phyloP scores from a whole-genome alignment of 2,888 invertebrate genomes.

The Neoitamus cyanurus region DNA sequence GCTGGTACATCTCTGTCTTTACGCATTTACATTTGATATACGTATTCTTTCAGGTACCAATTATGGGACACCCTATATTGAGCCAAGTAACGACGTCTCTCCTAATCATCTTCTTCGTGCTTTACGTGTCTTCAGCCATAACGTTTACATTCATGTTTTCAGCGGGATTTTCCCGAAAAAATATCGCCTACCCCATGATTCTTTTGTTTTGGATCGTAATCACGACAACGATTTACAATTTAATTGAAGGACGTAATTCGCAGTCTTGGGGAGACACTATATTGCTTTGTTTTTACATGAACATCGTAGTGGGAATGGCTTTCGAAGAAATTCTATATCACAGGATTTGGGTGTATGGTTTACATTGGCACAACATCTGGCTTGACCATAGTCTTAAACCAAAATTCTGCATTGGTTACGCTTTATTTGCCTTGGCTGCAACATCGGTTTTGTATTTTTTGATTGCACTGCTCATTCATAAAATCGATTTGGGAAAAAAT shows the following conservation, averaged over 20 bases:
- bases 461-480: not conserved
- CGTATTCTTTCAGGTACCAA: not conserved
- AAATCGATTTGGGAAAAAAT: slow-evolving; percentile 79
- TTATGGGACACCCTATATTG: not conserved
- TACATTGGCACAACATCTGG: not conserved
- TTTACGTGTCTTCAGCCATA: not conserved
- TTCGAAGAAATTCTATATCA: not conserved
- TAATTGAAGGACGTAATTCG: not conserved
- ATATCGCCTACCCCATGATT: not conserved
- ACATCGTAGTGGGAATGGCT: not conserved
- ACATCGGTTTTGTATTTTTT: not conserved
- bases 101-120: not conserved
- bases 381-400: not conserved
- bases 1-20: slow-evolving; percentile 63
- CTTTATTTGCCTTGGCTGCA: not conserved
- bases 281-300: not conserved
- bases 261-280: too few relatives aligned
- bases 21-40: not conserved
- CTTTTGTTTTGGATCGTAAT: not conserved
- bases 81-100: not conserved
- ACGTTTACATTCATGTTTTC: not conserved
- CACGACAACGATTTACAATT: not conserved
- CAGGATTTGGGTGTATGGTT: not conserved
- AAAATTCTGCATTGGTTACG: not conserved
- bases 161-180: not conserved